Conservation (phyloP, 2,888 invertebrate genomes). For the Antitype chi region DNA sequence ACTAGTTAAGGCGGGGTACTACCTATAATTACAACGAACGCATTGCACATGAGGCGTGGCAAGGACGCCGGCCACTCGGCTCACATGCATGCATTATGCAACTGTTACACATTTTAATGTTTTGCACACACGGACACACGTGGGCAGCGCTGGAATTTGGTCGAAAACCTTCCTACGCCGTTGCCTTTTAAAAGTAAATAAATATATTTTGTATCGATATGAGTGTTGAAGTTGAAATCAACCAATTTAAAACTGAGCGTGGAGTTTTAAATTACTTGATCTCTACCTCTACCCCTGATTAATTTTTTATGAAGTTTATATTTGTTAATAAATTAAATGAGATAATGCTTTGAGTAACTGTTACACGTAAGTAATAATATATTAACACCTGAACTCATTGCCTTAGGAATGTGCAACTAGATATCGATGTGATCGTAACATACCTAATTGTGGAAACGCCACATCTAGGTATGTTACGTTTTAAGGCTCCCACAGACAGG, state of each 20-base stretch:
- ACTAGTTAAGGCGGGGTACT: slow-evolving; percentile 27
- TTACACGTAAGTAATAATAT: too few species aligned
- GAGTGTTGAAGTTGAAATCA: not conserved
- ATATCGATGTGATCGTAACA: too few species aligned
- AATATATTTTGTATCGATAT: slow-evolving; percentile 1
- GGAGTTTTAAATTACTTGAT: too few species aligned
- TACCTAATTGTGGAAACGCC: fast-evolving
- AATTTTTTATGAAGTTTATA: not conserved
- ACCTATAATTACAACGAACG: slow-evolving; percentile 44
- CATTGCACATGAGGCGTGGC: slow-evolving; percentile 70
- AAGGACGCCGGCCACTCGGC: slow-evolving; percentile 69
- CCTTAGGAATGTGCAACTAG: too few species aligned
- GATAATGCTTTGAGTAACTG: too few species aligned
- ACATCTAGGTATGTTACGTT: too few species aligned
- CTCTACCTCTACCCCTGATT: too few species aligned
- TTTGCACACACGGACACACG: slow-evolving; percentile 57
- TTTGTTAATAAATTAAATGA: too few species aligned
- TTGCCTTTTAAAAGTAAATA: not conserved
- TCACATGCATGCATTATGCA: slow-evolving; percentile 54
- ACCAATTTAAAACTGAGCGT: too few species aligned
- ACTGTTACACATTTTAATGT: slow-evolving; percentile 61
- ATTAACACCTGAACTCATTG: too few species aligned
- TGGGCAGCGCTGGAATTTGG: slow-evolving; percentile 40
- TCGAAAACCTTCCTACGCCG: slow-evolving; percentile 34
- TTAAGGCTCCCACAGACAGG: too few species aligned